Percentiles rank a stretch among this genome's conserved stretches.
Evolutionary conservation across 2,888 invertebrate species (phyloP).

Genomic region (Acronicta leporina): DNA sequence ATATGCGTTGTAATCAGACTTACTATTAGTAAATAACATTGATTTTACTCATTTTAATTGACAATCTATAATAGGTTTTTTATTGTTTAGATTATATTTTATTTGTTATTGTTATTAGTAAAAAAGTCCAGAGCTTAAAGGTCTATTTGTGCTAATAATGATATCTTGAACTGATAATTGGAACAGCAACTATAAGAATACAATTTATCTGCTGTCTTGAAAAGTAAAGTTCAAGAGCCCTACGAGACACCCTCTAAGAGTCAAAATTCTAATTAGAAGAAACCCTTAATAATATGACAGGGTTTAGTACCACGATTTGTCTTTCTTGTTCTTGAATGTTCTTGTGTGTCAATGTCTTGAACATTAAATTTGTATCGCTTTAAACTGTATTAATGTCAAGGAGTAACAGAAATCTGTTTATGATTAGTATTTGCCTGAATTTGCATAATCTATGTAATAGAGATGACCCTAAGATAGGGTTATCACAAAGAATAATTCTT

Average conservation of each 20-base stretch:
- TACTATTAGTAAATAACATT: conserved; percentile 4
- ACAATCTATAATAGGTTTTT: neutral
- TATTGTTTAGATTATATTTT: too few relatives aligned
- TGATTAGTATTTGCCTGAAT: too few relatives aligned
- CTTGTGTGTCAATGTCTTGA: too few relatives aligned
- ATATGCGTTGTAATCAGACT: conserved; percentile 7
- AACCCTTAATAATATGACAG: neutral
- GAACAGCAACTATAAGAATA: neutral
- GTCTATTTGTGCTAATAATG: too few relatives aligned
- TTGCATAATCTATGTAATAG: neutral
- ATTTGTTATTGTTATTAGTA: too few relatives aligned
- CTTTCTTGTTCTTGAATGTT: too few relatives aligned
- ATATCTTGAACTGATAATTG: too few relatives aligned
- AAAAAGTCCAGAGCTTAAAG: too few relatives aligned
- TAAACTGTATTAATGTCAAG: too few relatives aligned
- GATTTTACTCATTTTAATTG: conserved; percentile 5
- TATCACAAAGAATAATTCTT: conserved; percentile 11
- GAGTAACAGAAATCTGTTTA: too few relatives aligned
- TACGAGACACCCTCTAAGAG: neutral
- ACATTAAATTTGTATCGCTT: too few relatives aligned
- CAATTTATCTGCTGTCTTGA: neutral
- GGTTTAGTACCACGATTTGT: neutral
- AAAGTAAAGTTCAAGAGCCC: neutral
- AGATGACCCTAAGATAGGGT: conserved; percentile 5
- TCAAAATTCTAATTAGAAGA: neutral